Conservation (phyloP, 2,888 invertebrate genomes). For the Lasioglossum calceatum region DNA sequence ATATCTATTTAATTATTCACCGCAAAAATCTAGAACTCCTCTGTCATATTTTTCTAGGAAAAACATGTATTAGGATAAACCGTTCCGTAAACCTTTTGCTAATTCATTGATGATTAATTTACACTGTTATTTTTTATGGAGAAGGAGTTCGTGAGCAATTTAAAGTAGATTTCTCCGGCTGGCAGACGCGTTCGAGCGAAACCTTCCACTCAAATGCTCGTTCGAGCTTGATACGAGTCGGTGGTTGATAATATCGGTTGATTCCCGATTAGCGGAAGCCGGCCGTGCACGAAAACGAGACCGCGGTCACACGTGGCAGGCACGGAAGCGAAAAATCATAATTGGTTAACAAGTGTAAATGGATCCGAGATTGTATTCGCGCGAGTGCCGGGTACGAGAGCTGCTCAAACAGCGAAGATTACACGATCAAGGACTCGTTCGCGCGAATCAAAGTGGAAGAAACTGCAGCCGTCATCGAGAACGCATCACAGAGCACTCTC, state of each 20-base stretch:
- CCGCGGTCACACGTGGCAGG: constrained; percentile 28
- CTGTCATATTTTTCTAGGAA: too few relatives aligned
- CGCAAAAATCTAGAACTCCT: too few relatives aligned
- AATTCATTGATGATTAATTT: too few relatives aligned
- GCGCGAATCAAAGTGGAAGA: neutral
- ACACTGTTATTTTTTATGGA: neutral
- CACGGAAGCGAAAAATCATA: constrained; percentile 38
- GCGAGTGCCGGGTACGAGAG: neutral
- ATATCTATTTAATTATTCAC: too few relatives aligned
- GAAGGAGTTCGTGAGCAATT: neutral
- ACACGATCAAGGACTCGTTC: neutral
- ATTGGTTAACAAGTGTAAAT: constrained; percentile 49
- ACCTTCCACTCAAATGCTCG: neutral
- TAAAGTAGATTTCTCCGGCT: neutral
- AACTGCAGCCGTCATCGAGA: neutral
- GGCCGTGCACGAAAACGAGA: neutral
- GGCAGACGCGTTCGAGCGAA: neutral
- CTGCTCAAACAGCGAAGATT: neutral
- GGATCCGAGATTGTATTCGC: constrained; percentile 36
- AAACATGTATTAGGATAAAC: too few relatives aligned
- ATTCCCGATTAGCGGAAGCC: constrained; percentile 26
- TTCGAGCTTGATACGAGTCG: neutral
- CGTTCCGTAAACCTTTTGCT: too few relatives aligned
- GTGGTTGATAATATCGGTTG: neutral
- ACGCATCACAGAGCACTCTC: neutral